Evolutionary conservation across 1,140 invertebrate genomes (phyloP).

Genomic region (Eupeodes corollae): DNA sequence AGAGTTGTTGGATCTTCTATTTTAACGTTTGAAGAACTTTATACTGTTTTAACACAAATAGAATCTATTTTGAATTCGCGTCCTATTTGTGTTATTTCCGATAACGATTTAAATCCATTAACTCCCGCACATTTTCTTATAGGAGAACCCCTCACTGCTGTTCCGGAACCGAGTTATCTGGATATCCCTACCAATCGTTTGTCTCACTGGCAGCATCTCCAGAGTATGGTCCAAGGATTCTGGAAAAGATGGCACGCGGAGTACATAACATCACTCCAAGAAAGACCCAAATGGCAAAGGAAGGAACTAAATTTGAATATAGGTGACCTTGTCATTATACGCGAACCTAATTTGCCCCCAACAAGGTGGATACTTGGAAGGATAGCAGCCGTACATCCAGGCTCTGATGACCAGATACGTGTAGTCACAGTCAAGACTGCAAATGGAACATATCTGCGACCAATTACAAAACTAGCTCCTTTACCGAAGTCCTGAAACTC

Average conservation of each 20-base stretch:
- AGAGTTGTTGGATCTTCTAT: slow-evolving; percentile 15
- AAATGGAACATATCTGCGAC: not conserved
- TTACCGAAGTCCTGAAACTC: too few species aligned
- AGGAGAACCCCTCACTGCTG: slow-evolving; percentile 15
- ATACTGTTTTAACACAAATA: slow-evolving; percentile 21
- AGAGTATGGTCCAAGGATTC: slow-evolving; percentile 10
- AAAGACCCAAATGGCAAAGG: slow-evolving; percentile 16
- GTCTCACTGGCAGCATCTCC: slow-evolving; percentile 15
- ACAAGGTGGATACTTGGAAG: slow-evolving; percentile 16
- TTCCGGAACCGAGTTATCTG: slow-evolving; percentile 7
- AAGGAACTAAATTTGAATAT: slow-evolving; percentile 7
- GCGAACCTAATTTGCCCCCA: slow-evolving; percentile 16
- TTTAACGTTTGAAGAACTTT: slow-evolving; percentile 19
- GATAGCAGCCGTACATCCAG: slow-evolving; percentile 10
- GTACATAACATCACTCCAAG: slow-evolving; percentile 12
- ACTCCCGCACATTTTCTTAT: slow-evolving; percentile 37
- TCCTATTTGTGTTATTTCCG: slow-evolving; percentile 17
- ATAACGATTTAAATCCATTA: slow-evolving; percentile 20
- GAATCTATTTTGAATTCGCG: slow-evolving; percentile 32
- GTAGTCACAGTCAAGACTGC: slow-evolving; percentile 15
- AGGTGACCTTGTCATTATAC: slow-evolving; percentile 15
- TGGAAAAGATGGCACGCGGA: slow-evolving; percentile 18
- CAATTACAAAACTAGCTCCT: slow-evolving; percentile 3
- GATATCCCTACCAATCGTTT: slow-evolving; percentile 6
- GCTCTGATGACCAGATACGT: slow-evolving; percentile 16